phyloP scores from a whole-genome alignment of 2,797 vertebrate genomes.

The Fistularia commersonii region DNA sequence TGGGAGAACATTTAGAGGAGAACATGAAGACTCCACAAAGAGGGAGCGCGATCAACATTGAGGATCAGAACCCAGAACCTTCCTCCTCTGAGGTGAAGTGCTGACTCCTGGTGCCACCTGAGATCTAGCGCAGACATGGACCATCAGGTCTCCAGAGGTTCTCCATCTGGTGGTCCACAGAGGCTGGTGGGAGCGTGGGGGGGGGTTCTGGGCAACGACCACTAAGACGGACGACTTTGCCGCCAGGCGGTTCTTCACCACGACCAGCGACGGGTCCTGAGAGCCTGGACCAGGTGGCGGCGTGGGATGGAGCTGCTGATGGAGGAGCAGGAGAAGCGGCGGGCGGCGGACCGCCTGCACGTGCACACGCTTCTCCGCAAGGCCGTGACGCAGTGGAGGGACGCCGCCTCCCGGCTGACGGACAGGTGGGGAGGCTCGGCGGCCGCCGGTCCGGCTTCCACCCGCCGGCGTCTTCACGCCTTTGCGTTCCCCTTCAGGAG shows the following conservation, averaged over 20 bases:
- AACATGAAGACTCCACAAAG: no score
- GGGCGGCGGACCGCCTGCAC: conserved; percentile 59
- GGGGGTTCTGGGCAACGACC: not conserved
- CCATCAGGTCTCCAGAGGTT: no score
- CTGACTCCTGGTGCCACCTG: no score
- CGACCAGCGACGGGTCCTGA: conserved; percentile 53
- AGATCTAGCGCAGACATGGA: no score
- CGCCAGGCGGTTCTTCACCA: conserved; percentile 81
- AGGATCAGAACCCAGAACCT: no score
- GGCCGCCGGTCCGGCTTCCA: no score
- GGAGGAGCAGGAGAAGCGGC: conserved; percentile 53
- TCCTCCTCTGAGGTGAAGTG: no score
- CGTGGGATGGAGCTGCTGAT: conserved; percentile 33
- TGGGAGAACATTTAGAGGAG: no score
- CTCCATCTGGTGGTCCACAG: no score
- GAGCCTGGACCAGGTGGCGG: conserved; percentile 78
- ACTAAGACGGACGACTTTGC: not conserved
- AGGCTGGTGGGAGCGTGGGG: no score
- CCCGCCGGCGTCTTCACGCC: conserved; percentile 3
- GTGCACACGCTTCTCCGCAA: conserved; percentile 54
- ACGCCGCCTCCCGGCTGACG: conserved; percentile 41
- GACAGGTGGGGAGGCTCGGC: conserved; percentile 39
- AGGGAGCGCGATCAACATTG: no score
- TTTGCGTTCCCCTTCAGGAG: conserved; percentile 63
- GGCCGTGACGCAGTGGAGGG: conserved; percentile 76